These are phyloP conservation scores for Amphiprion percula DNA, from an alignment of 2,113 vertebrate genomes.

Conservation along the genomic window DNA sequence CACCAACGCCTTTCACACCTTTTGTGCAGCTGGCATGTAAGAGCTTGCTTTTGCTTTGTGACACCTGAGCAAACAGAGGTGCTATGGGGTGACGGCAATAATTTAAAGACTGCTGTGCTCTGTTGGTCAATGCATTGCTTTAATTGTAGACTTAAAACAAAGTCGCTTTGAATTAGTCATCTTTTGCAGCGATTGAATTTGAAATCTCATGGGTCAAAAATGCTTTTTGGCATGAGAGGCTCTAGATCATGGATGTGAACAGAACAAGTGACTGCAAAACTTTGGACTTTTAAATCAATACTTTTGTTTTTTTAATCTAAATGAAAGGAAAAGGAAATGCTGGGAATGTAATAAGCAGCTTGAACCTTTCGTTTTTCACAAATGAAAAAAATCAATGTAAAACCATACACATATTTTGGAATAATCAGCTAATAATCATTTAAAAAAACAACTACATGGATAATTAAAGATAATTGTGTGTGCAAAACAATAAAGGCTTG, in stretches of 20 bases:
- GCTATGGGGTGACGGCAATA: conserved; percentile 27
- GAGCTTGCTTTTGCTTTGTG: conserved; percentile 56
- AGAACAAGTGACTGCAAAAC: neutral
- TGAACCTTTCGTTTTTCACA: neutral
- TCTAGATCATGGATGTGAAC: neutral
- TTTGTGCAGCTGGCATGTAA: conserved; percentile 51
- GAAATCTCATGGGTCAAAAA: neutral
- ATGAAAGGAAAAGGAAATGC: too few species aligned
- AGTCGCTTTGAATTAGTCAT: neutral
- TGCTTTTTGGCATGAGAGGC: neutral
- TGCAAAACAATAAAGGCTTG: neutral
- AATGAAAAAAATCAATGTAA: neutral
- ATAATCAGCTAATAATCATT: neutral
- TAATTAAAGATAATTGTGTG: conserved; percentile 19
- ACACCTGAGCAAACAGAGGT: conserved; percentile 44
- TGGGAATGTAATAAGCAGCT: neutral
- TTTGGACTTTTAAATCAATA: neutral
- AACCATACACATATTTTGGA: neutral
- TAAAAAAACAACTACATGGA: neutral
- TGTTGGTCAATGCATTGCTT: conserved; percentile 6
- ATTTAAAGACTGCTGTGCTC: conserved; percentile 23
- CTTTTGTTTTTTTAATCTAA: too few species aligned
- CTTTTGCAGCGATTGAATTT: neutral
- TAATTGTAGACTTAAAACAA: neutral
- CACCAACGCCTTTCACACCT: conserved; percentile 55